A percentile compares a stretch with the other conserved stretches of the same genome.
Evolutionary conservation across 37 sponge, comb jelly and placozoan genomes (phyloP).

Genomic region (Chondrilla cf. caribensis): DNA sequence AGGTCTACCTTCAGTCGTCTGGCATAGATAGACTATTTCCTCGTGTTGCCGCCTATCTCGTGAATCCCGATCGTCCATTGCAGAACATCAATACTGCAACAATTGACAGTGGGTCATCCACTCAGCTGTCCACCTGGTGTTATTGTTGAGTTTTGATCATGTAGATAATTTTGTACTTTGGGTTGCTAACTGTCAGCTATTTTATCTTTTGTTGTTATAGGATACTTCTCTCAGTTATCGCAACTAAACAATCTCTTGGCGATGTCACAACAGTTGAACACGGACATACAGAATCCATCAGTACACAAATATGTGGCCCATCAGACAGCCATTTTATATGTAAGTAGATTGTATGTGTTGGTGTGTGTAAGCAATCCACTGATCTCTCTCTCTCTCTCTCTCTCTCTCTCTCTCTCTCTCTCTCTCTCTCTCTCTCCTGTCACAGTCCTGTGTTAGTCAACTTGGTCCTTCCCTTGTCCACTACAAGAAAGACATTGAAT

Average conservation of each 20-base stretch:
- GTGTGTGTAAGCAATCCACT: no score
- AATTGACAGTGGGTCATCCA: constrained; percentile 50
- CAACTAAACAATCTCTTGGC: constrained; percentile 50
- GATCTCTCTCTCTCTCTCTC: constrained; percentile 2
- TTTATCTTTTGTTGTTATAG: no score
- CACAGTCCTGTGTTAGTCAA: constrained; percentile 51
- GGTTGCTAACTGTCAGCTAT: not conserved
- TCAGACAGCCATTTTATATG: constrained; percentile 71
- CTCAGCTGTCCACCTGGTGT: not conserved
- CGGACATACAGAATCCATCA: constrained; percentile 32
- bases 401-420: not conserved
- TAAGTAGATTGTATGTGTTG: constrained; percentile 23
- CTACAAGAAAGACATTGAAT: constrained; percentile 67
- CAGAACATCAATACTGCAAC: not conserved
- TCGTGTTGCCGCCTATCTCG: constrained; percentile 42
- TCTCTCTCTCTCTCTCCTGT: not conserved
- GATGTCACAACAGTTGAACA: constrained; percentile 66
- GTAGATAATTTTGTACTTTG: no score
- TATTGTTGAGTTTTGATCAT: no score
- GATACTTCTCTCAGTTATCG: constrained; percentile 54
- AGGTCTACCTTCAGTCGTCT: constrained; percentile 51
- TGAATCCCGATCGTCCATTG: constrained; percentile 34
- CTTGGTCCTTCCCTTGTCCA: constrained; percentile 23
- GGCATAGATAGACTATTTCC: constrained; percentile 45
- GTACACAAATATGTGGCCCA: constrained; percentile 87